A percentile compares a stretch with the other conserved stretches of the same genome.
Evolutionary conservation across 2,113 vertebrate species (phyloP).

Genomic region (Corapipo altera): DNA sequence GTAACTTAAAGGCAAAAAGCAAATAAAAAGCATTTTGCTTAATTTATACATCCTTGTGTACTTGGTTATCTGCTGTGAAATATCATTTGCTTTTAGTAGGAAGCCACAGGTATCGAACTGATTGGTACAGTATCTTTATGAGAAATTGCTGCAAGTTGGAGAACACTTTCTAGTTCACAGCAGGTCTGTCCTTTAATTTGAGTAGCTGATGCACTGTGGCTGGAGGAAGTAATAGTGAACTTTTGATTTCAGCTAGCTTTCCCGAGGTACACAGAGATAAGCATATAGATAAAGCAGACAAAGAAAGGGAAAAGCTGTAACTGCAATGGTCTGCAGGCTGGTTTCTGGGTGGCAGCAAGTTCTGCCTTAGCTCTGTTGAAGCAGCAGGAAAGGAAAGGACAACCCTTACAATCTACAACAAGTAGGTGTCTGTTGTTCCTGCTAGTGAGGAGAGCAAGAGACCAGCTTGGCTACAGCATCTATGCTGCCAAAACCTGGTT

Average conservation of each 20-base stretch:
- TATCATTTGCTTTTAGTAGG: neutral
- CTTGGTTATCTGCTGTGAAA: neutral
- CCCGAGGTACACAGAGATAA: neutral
- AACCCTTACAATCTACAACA: fast-evolving
- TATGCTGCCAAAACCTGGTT: neutral
- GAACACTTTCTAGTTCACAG: slow-evolving; percentile 20
- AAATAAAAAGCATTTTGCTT: neutral
- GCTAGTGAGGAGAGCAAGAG: neutral
- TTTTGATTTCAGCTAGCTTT: neutral
- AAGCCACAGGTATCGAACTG: slow-evolving; percentile 9
- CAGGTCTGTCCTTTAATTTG: neutral
- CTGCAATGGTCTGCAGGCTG: neutral
- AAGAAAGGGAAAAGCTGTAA: neutral
- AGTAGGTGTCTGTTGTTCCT: neutral
- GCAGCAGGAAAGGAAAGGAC: neutral
- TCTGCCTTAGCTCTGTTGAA: neutral
- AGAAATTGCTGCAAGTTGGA: neutral
- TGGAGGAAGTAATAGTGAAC: neutral
- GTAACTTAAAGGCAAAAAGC: neutral
- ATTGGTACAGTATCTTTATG: neutral
- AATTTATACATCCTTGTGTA: neutral
- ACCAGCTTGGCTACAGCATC: neutral
- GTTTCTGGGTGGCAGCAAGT: neutral
- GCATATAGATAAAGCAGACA: neutral
- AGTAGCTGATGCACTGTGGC: neutral